Conservation (phyloP, 2,797 vertebrate genomes). For the Pangasius larnaudii region DNA sequence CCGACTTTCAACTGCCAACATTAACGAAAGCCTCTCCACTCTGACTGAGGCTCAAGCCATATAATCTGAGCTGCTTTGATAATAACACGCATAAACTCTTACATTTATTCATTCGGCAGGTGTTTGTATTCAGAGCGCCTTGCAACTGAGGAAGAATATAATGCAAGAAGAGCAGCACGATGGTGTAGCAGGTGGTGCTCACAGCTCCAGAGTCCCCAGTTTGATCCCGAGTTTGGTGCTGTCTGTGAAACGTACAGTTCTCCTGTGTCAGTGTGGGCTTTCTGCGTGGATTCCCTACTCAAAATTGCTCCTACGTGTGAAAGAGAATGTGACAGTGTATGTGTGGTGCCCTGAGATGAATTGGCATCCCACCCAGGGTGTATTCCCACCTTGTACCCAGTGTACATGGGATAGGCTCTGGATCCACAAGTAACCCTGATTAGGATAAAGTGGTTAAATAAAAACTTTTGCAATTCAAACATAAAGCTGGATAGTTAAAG, state of each 20-base stretch:
- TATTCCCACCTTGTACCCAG: background rate
- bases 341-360: background rate
- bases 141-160: background rate
- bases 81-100: constrained; percentile 4
- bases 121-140: background rate
- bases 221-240: background rate
- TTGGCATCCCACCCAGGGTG: background rate
- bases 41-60: constrained; percentile 9
- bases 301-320: background rate
- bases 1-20: constrained; percentile 31
- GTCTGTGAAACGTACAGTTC: background rate
- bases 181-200: constrained; percentile 2
- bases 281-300: background rate
- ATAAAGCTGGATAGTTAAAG: background rate
- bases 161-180: background rate
- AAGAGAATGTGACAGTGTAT: background rate
- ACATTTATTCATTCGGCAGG: constrained; percentile 4
- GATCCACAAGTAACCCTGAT: background rate
- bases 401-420: background rate
- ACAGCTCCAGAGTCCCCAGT: background rate
- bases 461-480: background rate
- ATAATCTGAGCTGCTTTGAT: constrained; percentile 2
- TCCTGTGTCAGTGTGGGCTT: background rate
- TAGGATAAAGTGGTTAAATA: background rate
- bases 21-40: constrained; percentile 24